phyloP scores from a whole-genome alignment of 2,113 vertebrate species.

The Elephas maximus region DNA sequence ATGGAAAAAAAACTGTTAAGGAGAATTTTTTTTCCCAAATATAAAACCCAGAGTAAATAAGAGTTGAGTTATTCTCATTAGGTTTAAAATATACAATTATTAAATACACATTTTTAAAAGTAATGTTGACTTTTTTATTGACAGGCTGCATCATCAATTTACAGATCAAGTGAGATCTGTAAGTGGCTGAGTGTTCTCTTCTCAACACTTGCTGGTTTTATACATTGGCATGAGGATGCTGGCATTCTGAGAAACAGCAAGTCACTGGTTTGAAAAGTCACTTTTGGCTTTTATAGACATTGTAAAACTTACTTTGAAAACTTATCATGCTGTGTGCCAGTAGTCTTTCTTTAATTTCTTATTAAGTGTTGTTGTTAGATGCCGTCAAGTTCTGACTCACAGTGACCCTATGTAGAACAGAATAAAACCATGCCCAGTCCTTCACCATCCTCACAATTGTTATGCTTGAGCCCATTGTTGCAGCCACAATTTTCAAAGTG shows the following conservation, averaged over 20 bases:
- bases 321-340: neutral
- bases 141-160: neutral
- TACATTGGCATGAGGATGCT: neutral
- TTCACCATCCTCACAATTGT: too few species aligned
- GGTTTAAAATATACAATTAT: neutral
- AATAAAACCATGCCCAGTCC: too few species aligned
- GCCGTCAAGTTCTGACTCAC: too few species aligned
- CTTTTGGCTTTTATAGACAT: constrained; percentile 31
- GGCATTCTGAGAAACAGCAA: constrained; percentile 55
- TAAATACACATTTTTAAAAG: neutral
- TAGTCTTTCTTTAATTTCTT: constrained; percentile 33
- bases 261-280: neutral
- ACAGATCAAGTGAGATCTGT: neutral
- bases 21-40: neutral
- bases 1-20: neutral
- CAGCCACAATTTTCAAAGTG: too few species aligned
- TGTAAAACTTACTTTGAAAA: constrained; percentile 72
- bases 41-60: neutral
- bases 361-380: neutral
- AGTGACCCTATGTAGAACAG: too few species aligned
- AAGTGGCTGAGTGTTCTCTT: neutral
- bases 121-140: neutral
- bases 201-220: neutral
- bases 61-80: neutral
- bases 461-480: too few species aligned